Conservation (phyloP, 1,140 invertebrate genomes). For the Drosophila repleta region DNA sequence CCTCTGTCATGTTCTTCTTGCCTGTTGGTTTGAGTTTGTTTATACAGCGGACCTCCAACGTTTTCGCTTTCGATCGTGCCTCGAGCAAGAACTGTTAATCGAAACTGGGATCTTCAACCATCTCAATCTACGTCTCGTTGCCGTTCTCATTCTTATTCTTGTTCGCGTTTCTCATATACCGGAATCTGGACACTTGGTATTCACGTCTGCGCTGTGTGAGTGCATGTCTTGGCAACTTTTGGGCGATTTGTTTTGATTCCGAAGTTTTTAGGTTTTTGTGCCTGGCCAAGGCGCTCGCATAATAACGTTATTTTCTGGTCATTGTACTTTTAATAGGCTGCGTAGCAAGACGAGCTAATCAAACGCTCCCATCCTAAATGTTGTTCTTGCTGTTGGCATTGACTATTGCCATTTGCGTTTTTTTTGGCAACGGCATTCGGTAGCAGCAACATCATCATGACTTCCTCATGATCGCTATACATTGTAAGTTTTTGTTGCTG, state of each 20-base stretch:
- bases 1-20: neutral
- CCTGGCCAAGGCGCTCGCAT: slow-evolving; percentile 58
- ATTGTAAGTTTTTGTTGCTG: slow-evolving; percentile 11
- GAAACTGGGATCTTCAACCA: slow-evolving; percentile 11
- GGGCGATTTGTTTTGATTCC: slow-evolving; percentile 75
- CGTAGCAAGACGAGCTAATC: slow-evolving; percentile 65
- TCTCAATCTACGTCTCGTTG: neutral
- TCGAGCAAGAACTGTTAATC: slow-evolving; percentile 23
- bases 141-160: neutral
- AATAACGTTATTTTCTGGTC: slow-evolving; percentile 82
- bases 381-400: slow-evolving; percentile 30
- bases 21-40: slow-evolving; percentile 46
- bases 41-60: slow-evolving; percentile 65
- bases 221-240: slow-evolving; percentile 62
- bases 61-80: slow-evolving; percentile 73
- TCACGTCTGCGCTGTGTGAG: slow-evolving; percentile 18
- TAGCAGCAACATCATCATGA: slow-evolving; percentile 17
- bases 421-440: slow-evolving; percentile 31
- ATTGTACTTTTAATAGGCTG: slow-evolving; percentile 82
- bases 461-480: too few relatives aligned
- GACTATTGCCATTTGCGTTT: slow-evolving; percentile 40
- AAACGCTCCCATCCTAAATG: slow-evolving; percentile 55
- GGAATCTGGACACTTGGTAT: slow-evolving; percentile 16
- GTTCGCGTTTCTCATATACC: slow-evolving; percentile 1
- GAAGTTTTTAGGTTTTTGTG: slow-evolving; percentile 53